Evolutionary conservation across 2,888 invertebrate species (phyloP), one percentile per base, ranked within the genome.

Genomic region (Acrobasis repandana): DNA sequence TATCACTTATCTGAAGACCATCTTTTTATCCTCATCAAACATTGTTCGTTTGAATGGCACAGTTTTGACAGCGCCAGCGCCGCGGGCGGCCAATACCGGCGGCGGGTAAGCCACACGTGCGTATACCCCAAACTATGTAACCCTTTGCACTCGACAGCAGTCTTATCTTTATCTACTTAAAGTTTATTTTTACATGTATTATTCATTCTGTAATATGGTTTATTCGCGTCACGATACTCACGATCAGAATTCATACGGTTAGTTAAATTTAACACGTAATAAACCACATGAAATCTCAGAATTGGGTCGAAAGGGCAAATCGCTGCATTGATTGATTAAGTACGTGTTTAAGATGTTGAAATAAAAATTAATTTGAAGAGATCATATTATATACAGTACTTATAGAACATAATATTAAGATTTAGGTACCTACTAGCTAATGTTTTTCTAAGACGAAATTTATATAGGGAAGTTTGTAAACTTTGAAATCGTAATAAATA

Each of bases 201-300:
- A 14, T 15, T n/a, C 11, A 15, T 11, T 4, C 28, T 15, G 63
- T 54, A 51, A 58, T 43, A 46, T 56, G 16, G 50, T 36, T 47
- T 52, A 60, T 48, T 28, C 58, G 61, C 58, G 43, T 62, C 62
- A 62, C 67, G 72, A 68, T 73, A 56, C 36, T 62, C 62, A 62
- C 67, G 72, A 68, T 73, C 67, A 72, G 65, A 70, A 71, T 77
- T 72, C 76, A 69, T 70, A 78, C 74, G 74, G 74, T 74, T 73
- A 71, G 79, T 80, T 80, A 77, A 79, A 79, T 79, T 79, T 75
- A 73, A 73, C 68, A 69, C 70, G 67, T 68, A 72, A 73, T 70
- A 71, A 68, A 61, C 67, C 71, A 71, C 68, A 72, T 68, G 63
- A 67, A 69, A 70, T 68, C 69, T 69, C 67, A 67, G 66, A 64